Conservation (phyloP, 23 tunicate species). For the Styela plicata region DNA sequence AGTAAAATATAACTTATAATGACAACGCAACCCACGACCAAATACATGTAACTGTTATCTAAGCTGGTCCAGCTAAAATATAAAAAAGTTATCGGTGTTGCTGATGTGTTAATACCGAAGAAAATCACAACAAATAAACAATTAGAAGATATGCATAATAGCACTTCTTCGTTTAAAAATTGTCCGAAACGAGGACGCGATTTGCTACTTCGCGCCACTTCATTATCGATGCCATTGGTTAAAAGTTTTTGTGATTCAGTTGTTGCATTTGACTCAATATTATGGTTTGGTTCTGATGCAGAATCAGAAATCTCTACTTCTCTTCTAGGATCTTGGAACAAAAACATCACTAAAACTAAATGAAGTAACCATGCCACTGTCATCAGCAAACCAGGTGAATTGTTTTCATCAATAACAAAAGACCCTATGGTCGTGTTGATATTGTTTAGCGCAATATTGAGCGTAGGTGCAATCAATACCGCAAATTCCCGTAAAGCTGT, state of each 20-base stretch:
- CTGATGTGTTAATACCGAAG: neutral
- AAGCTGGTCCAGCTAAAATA: neutral
- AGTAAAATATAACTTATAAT: neutral
- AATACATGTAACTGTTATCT: neutral
- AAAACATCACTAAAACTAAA: neutral
- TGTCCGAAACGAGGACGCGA: neutral
- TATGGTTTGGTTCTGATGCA: neutral
- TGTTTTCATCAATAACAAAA: constrained; percentile 32
- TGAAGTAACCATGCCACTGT: neutral
- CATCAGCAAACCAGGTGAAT: constrained; percentile 50
- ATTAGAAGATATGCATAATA: neutral
- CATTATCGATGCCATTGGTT: neutral
- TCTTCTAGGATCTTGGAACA: neutral
- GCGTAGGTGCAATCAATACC: constrained; percentile 66
- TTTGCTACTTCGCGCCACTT: no score
- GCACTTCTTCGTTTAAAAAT: constrained; percentile 16
- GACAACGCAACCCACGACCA: neutral
- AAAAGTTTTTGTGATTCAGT: neutral
- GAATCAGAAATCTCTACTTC: neutral
- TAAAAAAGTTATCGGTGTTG: constrained; percentile 4
- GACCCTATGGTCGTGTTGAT: constrained; percentile 55
- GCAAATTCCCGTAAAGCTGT: constrained; percentile 71
- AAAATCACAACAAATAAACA: neutral
- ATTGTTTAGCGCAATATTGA: constrained; percentile 44
- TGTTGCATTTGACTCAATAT: neutral